These are phyloP conservation scores for Trichomalopsis sarcophagae DNA, from an alignment of 1,140 invertebrate genomes.

Conservation along the genomic window DNA sequence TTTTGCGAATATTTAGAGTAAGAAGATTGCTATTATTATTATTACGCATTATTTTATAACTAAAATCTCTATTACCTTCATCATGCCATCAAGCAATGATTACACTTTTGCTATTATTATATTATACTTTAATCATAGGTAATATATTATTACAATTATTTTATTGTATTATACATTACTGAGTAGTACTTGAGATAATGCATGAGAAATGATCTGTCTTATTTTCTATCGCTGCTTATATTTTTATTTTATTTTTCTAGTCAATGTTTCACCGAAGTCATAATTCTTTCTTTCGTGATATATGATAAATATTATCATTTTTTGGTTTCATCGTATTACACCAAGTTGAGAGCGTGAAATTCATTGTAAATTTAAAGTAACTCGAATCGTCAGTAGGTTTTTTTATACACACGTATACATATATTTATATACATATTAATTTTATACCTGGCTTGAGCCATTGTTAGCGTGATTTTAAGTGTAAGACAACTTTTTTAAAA, in stretches of 20 bases:
- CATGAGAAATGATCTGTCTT: slow-evolving; percentile 37
- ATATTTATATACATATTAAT: slow-evolving; percentile 34
- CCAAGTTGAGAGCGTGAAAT: slow-evolving; percentile 33
- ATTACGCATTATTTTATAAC: slow-evolving; percentile 29
- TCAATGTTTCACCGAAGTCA: slow-evolving; percentile 43
- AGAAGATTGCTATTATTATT: slow-evolving; percentile 20
- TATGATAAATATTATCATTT: slow-evolving; percentile 40
- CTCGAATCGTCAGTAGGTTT: slow-evolving; percentile 28
- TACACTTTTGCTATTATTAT: slow-evolving; percentile 4
- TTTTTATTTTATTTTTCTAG: slow-evolving; percentile 50
- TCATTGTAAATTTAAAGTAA: slow-evolving; percentile 47
- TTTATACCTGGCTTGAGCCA: slow-evolving; percentile 48
- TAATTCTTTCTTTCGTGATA: slow-evolving; percentile 31
- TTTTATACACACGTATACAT: slow-evolving; percentile 19
- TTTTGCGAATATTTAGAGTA: slow-evolving; percentile 31
- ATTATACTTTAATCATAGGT: slow-evolving; percentile 35
- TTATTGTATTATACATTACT: slow-evolving; percentile 36
- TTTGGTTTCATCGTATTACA: slow-evolving; percentile 32
- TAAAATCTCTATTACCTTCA: slow-evolving; percentile 29
- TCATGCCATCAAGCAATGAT: slow-evolving; percentile 5
- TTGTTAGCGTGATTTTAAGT: slow-evolving; percentile 49
- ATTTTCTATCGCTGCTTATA: slow-evolving; percentile 25
- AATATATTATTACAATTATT: slow-evolving; percentile 1
- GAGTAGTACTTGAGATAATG: slow-evolving; percentile 3
- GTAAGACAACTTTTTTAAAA: slow-evolving; percentile 41